Conservation (phyloP, 37 sponge, comb jelly and placozoan species). For the Mnemiopsis leidyi region DNA sequence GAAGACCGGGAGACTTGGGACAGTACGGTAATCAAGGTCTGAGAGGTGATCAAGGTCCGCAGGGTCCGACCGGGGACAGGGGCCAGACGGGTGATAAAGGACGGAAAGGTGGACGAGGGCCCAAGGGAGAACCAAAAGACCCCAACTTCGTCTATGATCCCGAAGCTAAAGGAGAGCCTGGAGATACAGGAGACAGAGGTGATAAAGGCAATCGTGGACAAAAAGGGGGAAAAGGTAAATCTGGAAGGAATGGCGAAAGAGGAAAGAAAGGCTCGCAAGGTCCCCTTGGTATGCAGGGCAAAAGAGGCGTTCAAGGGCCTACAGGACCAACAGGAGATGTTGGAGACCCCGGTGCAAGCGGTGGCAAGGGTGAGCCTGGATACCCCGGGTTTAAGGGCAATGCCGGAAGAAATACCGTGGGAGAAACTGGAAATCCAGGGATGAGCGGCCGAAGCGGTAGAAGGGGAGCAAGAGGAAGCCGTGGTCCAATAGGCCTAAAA, state of each 20-base stretch:
- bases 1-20: neutral
- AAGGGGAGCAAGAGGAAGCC: neutral
- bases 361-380: neutral
- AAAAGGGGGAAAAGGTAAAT: neutral
- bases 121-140: conserved; percentile 19
- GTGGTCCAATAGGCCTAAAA: neutral
- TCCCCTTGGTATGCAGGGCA: conserved; percentile 4
- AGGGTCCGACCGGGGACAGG: neutral
- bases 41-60: neutral
- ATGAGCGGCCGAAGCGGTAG: neutral
- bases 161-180: neutral
- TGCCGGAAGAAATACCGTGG: neutral
- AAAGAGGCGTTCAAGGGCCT: neutral
- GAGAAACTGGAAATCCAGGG: neutral
- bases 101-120: neutral
- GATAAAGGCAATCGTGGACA: neutral
- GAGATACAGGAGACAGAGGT: neutral
- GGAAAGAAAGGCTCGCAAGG: neutral
- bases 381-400: neutral
- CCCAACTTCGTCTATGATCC: neutral
- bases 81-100: neutral
- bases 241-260: neutral
- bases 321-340: neutral
- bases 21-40: neutral
- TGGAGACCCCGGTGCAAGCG: neutral